These are phyloP conservation scores for Gymnocypris eckloni DNA, from an alignment of 2,797 vertebrate species.

Conservation along the genomic window DNA sequence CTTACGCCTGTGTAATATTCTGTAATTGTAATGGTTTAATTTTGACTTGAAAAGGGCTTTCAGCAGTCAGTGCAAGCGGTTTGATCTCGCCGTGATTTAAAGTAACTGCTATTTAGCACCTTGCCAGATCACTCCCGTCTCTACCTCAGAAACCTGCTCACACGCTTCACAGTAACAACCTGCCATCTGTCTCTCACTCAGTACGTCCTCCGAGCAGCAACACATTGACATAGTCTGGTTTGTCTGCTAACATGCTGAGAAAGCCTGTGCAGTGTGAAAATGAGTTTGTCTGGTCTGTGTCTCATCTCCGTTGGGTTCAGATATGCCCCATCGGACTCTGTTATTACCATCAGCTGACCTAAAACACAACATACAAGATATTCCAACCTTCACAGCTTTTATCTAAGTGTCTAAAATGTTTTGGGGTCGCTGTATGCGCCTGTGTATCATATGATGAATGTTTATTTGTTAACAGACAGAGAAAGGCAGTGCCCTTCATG, in stretches of 20 bases:
- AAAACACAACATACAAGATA: background rate
- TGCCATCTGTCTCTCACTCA: constrained; percentile 8
- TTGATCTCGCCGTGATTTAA: background rate
- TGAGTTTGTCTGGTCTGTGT: background rate
- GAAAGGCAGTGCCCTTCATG: constrained; percentile 98
- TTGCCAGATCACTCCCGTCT: constrained; percentile 10
- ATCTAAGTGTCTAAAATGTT: background rate
- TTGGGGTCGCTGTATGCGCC: background rate
- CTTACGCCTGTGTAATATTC: too few species aligned
- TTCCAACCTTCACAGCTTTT: background rate
- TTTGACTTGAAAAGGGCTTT: background rate
- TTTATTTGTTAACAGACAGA: constrained; percentile 84
- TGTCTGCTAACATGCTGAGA: constrained; percentile 9
- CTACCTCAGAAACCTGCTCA: constrained; percentile 28
- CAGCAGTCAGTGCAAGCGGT: background rate
- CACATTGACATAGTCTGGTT: background rate
- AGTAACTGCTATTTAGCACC: constrained; percentile 19
- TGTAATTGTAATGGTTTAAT: background rate
- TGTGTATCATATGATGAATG: constrained; percentile 2
- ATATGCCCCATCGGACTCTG: background rate
- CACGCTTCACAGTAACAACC: constrained; percentile 10
- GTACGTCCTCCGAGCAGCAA: background rate
- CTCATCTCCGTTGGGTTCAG: background rate
- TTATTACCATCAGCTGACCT: background rate
- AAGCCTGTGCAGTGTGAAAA: constrained; percentile 17